Conservation (phyloP, 2,888 invertebrate genomes). For the Sceliomorpha sp. region DNA sequence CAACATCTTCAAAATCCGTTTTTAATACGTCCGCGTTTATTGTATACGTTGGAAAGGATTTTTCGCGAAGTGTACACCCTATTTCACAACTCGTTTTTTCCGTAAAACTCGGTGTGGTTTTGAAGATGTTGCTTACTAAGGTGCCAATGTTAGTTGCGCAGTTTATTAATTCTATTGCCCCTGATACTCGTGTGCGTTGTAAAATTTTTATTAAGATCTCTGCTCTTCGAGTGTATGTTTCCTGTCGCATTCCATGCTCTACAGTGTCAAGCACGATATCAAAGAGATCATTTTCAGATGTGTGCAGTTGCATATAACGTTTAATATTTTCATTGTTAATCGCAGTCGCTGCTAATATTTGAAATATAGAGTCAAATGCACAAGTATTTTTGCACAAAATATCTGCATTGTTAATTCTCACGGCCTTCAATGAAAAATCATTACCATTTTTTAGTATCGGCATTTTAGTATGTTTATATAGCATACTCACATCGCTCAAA, state of each 20-base stretch:
- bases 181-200: neutral
- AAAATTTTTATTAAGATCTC: conserved; percentile 3
- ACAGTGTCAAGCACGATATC: neutral
- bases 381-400: conserved; percentile 8
- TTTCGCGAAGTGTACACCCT: too few species aligned
- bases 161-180: conserved; percentile 1
- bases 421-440: neutral
- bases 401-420: conserved; percentile 1
- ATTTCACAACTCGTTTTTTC: neutral
- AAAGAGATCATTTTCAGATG: conserved; percentile 4
- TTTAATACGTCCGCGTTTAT: too few species aligned
- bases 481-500: neutral
- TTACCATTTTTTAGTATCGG: conserved; percentile 9
- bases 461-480: neutral
- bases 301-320: neutral
- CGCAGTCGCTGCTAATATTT: neutral
- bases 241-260: neutral
- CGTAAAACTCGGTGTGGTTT: conserved; percentile 7
- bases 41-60: too few species aligned
- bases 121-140: neutral
- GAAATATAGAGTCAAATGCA: conserved; percentile 13
- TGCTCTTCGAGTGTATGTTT: neutral
- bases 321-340: neutral
- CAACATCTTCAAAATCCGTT: too few species aligned
- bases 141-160: conserved; percentile 2